Conservation (phyloP, 2,113 vertebrate genomes). For the Mugil cephalus region DNA sequence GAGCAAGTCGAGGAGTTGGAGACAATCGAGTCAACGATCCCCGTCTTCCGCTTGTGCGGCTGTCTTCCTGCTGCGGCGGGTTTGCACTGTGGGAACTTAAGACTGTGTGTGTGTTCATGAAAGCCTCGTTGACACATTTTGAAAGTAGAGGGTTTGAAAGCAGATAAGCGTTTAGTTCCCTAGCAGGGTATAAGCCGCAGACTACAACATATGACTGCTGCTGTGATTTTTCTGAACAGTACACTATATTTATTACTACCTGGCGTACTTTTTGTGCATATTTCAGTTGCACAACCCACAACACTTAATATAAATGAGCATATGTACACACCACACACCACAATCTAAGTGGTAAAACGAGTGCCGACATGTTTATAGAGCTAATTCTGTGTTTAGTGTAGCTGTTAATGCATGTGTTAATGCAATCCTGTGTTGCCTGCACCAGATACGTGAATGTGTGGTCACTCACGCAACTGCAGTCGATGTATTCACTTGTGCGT, state of each 20-base stretch:
- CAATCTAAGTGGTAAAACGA: fast-evolving
- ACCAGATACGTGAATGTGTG: neutral
- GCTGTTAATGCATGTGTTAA: too few relatives aligned
- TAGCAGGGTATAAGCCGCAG: too few relatives aligned
- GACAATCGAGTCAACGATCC: constrained; percentile 10
- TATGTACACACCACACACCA: neutral
- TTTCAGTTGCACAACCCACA: neutral
- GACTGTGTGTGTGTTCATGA: neutral
- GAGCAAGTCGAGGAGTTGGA: constrained; percentile 2
- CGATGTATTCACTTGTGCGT: constrained; percentile 12
- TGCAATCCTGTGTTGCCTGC: neutral
- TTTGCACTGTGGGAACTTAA: neutral
- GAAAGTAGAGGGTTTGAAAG: neutral
- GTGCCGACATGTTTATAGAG: neutral
- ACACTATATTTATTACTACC: too few relatives aligned
- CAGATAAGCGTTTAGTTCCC: neutral
- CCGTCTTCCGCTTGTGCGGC: constrained; percentile 3
- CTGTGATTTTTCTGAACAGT: constrained; percentile 1
- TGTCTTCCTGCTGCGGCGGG: neutral
- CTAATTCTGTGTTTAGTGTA: neutral
- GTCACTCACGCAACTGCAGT: neutral
- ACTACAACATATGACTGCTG: neutral
- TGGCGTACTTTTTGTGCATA: too few relatives aligned
- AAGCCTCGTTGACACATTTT: neutral
- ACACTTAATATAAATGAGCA: constrained; percentile 22